Conservation (phyloP, 2,113 vertebrate species). For the Phaethornis superciliosus region DNA sequence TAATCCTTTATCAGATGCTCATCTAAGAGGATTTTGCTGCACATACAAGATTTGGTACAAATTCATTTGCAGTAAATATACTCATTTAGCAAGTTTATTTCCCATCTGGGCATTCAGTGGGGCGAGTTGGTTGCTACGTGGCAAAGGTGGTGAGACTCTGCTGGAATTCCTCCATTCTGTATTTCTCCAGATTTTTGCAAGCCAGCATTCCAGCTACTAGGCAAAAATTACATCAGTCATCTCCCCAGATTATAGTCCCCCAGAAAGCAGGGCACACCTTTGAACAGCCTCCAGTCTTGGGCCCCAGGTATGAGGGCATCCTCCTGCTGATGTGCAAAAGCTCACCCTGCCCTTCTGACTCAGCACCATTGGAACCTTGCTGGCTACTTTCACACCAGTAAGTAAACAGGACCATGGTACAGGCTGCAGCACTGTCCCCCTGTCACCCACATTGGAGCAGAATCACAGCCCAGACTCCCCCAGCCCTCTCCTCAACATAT, state of each 20-base stretch:
- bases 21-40: slow-evolving; percentile 52
- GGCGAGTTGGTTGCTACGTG: not conserved
- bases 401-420: not conserved
- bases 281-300: not conserved
- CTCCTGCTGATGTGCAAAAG: not conserved
- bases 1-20: slow-evolving; percentile 48
- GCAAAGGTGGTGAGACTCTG: not conserved
- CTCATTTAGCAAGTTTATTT: slow-evolving; percentile 28
- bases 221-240: not conserved
- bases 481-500: not conserved
- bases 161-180: not conserved
- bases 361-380: rapidly evolving
- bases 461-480: not conserved
- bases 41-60: slow-evolving; percentile 46
- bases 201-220: not conserved
- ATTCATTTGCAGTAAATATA: slow-evolving; percentile 44
- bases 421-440: not conserved
- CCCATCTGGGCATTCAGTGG: not conserved
- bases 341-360: not conserved
- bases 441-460: not conserved
- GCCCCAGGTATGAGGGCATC: rapidly evolving
- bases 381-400: not conserved
- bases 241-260: rapidly evolving
- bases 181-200: not conserved
- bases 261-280: rapidly evolving